Evolutionary conservation across 92 coral and sea anemone species (phyloP).

Genomic region (Phenganax subtilis): DNA sequence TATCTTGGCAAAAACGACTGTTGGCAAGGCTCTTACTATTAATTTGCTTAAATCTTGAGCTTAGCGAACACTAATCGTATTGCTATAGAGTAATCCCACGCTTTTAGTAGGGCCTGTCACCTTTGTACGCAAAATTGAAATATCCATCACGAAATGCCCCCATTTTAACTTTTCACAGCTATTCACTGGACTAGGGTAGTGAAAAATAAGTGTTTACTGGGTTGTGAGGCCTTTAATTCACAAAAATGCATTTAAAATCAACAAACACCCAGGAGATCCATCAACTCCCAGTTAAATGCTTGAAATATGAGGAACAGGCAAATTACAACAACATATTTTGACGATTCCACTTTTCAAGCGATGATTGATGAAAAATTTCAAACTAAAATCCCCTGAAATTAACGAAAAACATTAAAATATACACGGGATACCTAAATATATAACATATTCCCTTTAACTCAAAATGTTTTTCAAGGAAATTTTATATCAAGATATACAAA

Average conservation of each 20-base stretch:
- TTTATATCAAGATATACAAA: too few species aligned
- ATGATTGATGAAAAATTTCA: neutral
- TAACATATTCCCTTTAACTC: neutral
- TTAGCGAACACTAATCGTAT: conserved; percentile 13
- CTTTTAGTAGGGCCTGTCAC: neutral
- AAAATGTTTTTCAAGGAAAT: neutral
- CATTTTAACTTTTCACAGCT: neutral
- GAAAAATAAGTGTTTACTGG: neutral
- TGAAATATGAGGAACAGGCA: neutral
- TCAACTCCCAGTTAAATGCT: neutral
- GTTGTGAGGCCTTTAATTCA: neutral
- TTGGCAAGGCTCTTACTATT: neutral
- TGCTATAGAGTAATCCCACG: neutral
- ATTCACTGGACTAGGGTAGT: neutral
- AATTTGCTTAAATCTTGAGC: neutral
- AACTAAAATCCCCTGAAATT: neutral
- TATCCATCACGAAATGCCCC: neutral
- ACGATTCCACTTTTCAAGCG: neutral
- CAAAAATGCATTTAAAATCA: neutral
- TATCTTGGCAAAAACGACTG: neutral
- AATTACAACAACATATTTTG: conserved; percentile 2
- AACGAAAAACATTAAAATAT: neutral
- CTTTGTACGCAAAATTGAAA: neutral
- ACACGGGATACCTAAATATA: neutral
- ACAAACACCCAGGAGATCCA: neutral